Percentiles rank a stretch among this genome's conserved stretches.
Conservation (phyloP, 2,888 invertebrate genomes). For the Cactoblastis cactorum region DNA sequence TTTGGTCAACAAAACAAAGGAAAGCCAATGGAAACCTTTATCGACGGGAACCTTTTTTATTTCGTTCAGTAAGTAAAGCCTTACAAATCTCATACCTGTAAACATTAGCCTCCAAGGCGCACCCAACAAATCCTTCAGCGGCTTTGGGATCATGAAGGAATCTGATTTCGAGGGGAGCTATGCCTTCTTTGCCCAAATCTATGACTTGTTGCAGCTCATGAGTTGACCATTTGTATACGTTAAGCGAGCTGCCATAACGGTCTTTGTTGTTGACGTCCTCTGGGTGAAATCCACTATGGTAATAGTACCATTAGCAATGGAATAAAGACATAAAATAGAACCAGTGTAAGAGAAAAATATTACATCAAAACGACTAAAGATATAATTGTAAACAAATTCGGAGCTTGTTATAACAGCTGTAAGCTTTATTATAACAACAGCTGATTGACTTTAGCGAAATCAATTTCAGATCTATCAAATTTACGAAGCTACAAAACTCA, state of each 20-base stretch:
- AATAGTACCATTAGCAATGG: no score
- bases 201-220: constrained; percentile 89
- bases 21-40: neutral
- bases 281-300: constrained; percentile 74
- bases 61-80: constrained; percentile 23
- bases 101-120: constrained; percentile 89
- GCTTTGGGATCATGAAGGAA: constrained; percentile 95
- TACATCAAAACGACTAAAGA: no score
- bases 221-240: constrained; percentile 94
- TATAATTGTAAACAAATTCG: no score
- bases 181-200: constrained; percentile 91
- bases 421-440: no score
- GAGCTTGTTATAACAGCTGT: no score
- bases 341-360: no score
- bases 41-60: neutral
- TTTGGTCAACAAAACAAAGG: neutral
- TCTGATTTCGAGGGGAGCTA: constrained; percentile 93
- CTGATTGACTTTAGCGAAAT: no score
- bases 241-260: constrained; percentile 89
- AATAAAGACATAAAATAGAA: no score
- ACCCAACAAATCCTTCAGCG: constrained; percentile 93
- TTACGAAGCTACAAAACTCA: constrained; percentile 11
- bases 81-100: constrained; percentile 81
- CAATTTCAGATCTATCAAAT: neutral
- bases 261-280: constrained; percentile 73